phyloP scores from a whole-genome alignment of 2,888 invertebrate genomes.

The Drosophila longiperda region DNA sequence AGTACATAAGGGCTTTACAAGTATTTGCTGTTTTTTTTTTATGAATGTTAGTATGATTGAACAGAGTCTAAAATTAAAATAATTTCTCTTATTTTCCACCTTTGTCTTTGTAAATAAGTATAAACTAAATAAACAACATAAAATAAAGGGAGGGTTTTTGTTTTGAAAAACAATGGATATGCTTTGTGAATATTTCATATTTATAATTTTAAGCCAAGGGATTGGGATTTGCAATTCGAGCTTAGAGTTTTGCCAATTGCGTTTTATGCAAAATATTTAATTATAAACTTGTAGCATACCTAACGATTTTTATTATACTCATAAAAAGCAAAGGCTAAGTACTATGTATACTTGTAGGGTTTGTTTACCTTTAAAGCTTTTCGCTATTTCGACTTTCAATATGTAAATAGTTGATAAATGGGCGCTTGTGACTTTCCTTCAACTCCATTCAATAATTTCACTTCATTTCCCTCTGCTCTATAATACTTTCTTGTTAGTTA shows the following conservation, averaged over 20 bases:
- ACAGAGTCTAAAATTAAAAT: constrained; percentile 35
- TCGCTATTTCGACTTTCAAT: constrained; percentile 59
- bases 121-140: constrained; percentile 62
- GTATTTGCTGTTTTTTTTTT: constrained; percentile 13
- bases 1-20: constrained; percentile 63
- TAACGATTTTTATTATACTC: constrained; percentile 34
- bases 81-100: constrained; percentile 39
- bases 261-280: constrained; percentile 48
- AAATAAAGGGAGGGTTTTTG: constrained; percentile 51
- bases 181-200: constrained; percentile 69
- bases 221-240: constrained; percentile 61
- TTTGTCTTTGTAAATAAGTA: constrained; percentile 46
- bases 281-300: constrained; percentile 51
- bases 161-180: constrained; percentile 80
- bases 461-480: constrained; percentile 54
- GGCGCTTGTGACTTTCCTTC: constrained; percentile 73
- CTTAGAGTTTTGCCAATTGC: constrained; percentile 62
- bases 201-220: constrained; percentile 53
- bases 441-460: constrained; percentile 39
- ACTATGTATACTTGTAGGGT: constrained; percentile 46
- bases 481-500: constrained; percentile 77
- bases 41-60: constrained; percentile 29
- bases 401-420: constrained; percentile 73
- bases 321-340: constrained; percentile 63
- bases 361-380: constrained; percentile 75